phyloP scores from a whole-genome alignment of 2,797 vertebrate species.

The Epinephelus malabaricus region DNA sequence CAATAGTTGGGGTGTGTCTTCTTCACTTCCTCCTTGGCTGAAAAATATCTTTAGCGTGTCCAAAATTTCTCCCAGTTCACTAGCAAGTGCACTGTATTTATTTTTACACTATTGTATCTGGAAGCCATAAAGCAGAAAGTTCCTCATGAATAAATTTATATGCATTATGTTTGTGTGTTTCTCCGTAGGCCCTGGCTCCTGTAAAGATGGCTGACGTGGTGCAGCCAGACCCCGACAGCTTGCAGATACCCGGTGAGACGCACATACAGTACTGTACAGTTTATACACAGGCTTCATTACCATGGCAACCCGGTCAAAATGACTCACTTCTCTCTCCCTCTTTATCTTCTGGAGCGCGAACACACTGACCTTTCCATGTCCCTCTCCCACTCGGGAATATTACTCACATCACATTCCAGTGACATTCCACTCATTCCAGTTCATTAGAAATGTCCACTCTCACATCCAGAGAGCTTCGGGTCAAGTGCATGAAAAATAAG shows the following conservation, averaged over 20 bases:
- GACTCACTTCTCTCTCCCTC: conserved; percentile 29
- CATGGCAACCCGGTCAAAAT: conserved; percentile 20
- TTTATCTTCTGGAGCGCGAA: conserved; percentile 36
- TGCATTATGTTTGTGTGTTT: conserved; percentile 13
- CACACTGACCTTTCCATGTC: conserved; percentile 40
- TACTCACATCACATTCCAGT: conserved; percentile 52
- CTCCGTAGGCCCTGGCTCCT: conserved; percentile 75
- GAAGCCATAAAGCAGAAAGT: neutral
- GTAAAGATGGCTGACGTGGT: conserved; percentile 75
- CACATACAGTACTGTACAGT: conserved; percentile 5
- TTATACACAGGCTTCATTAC: conserved; percentile 9
- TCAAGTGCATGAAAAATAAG: conserved; percentile 28
- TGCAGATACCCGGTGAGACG: conserved; percentile 68
- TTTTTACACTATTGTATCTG: neutral
- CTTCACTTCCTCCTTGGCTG: conserved; percentile 6
- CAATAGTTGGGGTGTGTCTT: conserved; percentile 22
- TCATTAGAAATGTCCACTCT: conserved; percentile 25
- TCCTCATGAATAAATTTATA: neutral
- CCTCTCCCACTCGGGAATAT: conserved; percentile 53
- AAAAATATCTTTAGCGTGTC: conserved; percentile 18
- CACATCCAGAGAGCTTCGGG: neutral
- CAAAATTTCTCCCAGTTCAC: neutral
- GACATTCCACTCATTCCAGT: conserved; percentile 65
- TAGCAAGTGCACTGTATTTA: neutral
- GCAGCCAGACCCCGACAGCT: conserved; percentile 65